Evolutionary conservation across 2,888 invertebrate genomes (phyloP).

Genomic region (Esperia sulphurella): DNA sequence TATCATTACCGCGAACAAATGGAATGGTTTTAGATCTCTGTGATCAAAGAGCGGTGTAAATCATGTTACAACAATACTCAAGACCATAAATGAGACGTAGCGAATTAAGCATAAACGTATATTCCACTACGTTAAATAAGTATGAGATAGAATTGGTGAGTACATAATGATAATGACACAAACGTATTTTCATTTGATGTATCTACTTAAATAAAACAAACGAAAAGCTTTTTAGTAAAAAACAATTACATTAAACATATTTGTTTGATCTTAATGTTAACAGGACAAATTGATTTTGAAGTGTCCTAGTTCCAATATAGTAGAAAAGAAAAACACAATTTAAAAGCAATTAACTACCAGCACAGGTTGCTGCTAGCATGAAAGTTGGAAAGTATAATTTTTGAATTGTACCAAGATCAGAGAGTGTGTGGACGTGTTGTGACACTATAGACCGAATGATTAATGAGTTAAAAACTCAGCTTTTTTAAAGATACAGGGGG

Average conservation of each 20-base stretch:
- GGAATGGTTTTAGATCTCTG: conserved; percentile 51
- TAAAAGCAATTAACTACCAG: conserved; percentile 47
- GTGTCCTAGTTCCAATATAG: not conserved
- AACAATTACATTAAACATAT: not conserved
- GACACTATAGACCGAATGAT: conserved; percentile 65
- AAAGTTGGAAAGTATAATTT: conserved; percentile 40
- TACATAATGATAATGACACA: too few species aligned
- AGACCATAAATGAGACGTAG: conserved; percentile 37
- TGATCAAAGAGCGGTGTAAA: conserved; percentile 63
- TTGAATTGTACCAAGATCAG: conserved; percentile 56
- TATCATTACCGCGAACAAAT: conserved; percentile 67
- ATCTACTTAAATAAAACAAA: too few species aligned
- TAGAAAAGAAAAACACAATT: conserved; percentile 12
- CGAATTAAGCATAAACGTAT: conserved; percentile 42
- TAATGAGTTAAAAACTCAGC: conserved; percentile 55
- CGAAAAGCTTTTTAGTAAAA: too few species aligned
- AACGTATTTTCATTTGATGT: too few species aligned
- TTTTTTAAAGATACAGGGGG: conserved; percentile 45
- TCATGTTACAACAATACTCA: conserved; percentile 42
- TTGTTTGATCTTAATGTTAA: not conserved
- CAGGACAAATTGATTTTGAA: not conserved
- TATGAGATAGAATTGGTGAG: not conserved
- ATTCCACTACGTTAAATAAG: not conserved
- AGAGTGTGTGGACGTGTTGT: conserved; percentile 60
- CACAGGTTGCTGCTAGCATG: conserved; percentile 10